Conservation (phyloP, 2,888 invertebrate species). For the Gisinianus flammeolus region DNA sequence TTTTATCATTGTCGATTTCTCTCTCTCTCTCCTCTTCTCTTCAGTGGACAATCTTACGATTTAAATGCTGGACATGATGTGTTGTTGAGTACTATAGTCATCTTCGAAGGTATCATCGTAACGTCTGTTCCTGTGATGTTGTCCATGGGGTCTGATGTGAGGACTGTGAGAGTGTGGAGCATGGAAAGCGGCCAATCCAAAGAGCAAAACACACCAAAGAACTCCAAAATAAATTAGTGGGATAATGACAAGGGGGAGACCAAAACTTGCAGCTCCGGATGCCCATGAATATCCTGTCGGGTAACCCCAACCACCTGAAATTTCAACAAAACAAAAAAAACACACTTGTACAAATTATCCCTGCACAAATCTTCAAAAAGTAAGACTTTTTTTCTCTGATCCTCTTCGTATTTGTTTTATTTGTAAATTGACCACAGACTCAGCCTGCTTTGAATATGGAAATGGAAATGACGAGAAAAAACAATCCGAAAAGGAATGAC, state of each 20-base stretch:
- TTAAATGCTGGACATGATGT: conserved; percentile 29
- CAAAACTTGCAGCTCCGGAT: not conserved
- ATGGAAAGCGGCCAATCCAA: conserved; percentile 31
- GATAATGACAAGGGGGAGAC: conserved; percentile 30
- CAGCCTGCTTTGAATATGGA: no score
- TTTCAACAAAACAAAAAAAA: no score
- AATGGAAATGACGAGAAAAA: no score
- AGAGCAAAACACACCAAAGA: conserved; percentile 32
- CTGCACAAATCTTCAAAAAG: no score
- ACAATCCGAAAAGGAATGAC: no score
- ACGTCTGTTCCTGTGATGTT: conserved; percentile 28
- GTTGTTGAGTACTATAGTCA: conserved; percentile 31
- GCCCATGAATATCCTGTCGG: conserved; percentile 27
- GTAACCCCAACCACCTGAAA: conserved; percentile 36
- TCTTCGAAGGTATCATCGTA: conserved; percentile 27
- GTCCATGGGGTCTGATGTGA: conserved; percentile 1
- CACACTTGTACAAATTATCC: no score
- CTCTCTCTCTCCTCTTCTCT: not conserved
- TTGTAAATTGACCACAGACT: no score
- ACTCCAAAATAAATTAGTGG: conserved; percentile 34
- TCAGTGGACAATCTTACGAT: not conserved
- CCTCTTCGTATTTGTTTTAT: no score
- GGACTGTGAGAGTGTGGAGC: not conserved
- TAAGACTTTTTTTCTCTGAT: no score
- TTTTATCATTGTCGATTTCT: not conserved